Evolutionary conservation across 2,888 invertebrate species (phyloP), one percentile per base, ranked within the genome.

Genomic region (Megastigmus dorsalis): DNA sequence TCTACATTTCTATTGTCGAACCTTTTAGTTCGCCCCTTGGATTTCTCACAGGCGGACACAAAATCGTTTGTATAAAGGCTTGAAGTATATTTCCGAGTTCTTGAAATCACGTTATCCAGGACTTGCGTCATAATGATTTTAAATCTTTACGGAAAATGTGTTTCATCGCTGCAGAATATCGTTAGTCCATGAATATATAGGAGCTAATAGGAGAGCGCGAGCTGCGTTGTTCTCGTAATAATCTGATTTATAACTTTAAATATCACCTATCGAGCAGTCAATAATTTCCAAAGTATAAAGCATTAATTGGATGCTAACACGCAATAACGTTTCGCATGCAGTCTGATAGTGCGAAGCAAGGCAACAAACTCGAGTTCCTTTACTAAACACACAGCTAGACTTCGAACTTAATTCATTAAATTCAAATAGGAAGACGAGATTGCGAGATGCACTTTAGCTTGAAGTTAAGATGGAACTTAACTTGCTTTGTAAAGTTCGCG

Each of bases 341-440:
- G n/a, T n/a, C n/a, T n/a, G n/a, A n/a, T n/a, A 69, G 62, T 52
- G n/a, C n/a, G 20, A 68, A 43, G 62, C 36, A 26, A n/a, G 45
- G 59, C 62, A 69, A 59, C 69, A 68, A n/a, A 48, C 28, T 57
- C 38, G 63, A 66, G 60, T 54, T 66, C 26, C 67, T 67, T 73
- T 54, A 41, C 52, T 60, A 54, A 60, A 60, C 62, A 62, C 43
- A 52, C 28, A 66, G 23, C 66, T n/a, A n/a, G n/a, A n/a, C n/a
- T 60, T 66, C 57, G 70, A 76, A 73, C 55, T 76, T 76, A 50
- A 74, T 76, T 76, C 76, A 76, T 76, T 70, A 76, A 71, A 73
- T 67, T 76, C 52, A 70, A 76, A 74, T 70, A 55, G 66, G 38
- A 73, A 69, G 72, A 60, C 65, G 76, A 70, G 76, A 76, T 76